A percentile compares a stretch with the other conserved stretches of the same genome.
Evolutionary conservation across 2,113 vertebrate genomes (phyloP).

Genomic region (Cololabis saira): DNA sequence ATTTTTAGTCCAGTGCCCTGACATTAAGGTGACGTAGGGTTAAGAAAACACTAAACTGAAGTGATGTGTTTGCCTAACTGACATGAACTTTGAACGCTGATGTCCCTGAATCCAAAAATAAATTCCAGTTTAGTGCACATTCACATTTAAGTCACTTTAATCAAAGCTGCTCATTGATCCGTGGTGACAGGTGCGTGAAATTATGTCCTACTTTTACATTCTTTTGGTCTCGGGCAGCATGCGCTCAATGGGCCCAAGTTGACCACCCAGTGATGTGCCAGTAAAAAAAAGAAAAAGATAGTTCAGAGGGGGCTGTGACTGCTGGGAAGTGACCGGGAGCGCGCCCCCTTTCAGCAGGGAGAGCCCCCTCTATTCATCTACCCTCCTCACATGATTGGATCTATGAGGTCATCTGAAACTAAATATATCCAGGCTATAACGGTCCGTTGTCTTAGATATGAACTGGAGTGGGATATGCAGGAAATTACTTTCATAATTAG

Average conservation of each 20-base stretch:
- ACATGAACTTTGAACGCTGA: slow-evolving; percentile 25
- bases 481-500: neutral
- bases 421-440: slow-evolving; percentile 43
- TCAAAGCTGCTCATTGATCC: slow-evolving; percentile 32
- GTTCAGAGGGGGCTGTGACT: slow-evolving; percentile 56
- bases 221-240: neutral
- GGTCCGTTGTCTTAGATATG: neutral
- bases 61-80: slow-evolving; percentile 1
- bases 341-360: slow-evolving; percentile 5
- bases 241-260: slow-evolving; percentile 35
- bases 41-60: too few species aligned
- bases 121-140: slow-evolving; percentile 1
- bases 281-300: slow-evolving; percentile 68
- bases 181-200: slow-evolving; percentile 18
- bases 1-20: too few species aligned
- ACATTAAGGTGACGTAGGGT: too few species aligned
- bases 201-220: slow-evolving; percentile 39
- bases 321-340: slow-evolving; percentile 67
- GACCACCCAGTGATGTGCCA: slow-evolving; percentile 60
- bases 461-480: neutral
- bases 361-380: slow-evolving; percentile 1
- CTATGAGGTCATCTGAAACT: slow-evolving; percentile 42
- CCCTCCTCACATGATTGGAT: slow-evolving; percentile 40
- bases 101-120: too few species aligned
- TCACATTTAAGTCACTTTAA: slow-evolving; percentile 40